These are phyloP conservation scores for Anastrepha ludens DNA, from an alignment of 1,140 invertebrate species.

Conservation along the genomic window DNA sequence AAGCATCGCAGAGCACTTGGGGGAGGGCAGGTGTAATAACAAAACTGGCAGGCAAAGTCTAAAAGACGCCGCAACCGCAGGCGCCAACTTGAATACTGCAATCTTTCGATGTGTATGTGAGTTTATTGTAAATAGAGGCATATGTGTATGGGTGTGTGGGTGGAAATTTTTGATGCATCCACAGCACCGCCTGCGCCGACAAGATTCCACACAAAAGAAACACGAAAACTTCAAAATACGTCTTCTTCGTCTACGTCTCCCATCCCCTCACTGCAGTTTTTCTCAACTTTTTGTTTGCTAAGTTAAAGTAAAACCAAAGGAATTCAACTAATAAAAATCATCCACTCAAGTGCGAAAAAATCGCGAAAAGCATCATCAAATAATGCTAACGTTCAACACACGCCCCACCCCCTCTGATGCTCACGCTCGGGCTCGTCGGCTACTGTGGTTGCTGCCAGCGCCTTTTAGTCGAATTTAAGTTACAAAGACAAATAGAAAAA, in stretches of 20 bases:
- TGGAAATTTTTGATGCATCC: not conserved
- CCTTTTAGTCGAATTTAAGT: conserved; percentile 26
- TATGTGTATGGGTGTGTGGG: not conserved
- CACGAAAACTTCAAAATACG: not conserved
- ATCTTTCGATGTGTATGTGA: not conserved
- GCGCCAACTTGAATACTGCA: not conserved
- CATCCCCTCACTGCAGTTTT: not conserved
- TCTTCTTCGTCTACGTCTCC: not conserved
- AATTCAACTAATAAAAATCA: conserved; percentile 74
- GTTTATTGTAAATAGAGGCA: not conserved
- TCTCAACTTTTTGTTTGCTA: conserved; percentile 19
- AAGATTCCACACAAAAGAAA: not conserved
- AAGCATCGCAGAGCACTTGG: not conserved
- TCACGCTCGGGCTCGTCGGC: not conserved
- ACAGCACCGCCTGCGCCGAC: not conserved
- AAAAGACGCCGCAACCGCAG: conserved; percentile 47
- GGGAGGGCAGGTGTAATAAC: not conserved
- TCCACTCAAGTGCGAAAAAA: conserved; percentile 74
- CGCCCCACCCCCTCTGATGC: not conserved
- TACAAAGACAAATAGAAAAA: conserved; percentile 46
- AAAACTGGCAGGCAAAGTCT: conserved; percentile 2
- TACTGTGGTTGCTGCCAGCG: not conserved
- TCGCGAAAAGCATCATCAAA: conserved; percentile 61
- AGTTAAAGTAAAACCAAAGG: conserved; percentile 58
- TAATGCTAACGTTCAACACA: conserved; percentile 15